Evolutionary conservation across 2,113 vertebrate genomes (phyloP).

Genomic region (Bufo bufo): DNA sequence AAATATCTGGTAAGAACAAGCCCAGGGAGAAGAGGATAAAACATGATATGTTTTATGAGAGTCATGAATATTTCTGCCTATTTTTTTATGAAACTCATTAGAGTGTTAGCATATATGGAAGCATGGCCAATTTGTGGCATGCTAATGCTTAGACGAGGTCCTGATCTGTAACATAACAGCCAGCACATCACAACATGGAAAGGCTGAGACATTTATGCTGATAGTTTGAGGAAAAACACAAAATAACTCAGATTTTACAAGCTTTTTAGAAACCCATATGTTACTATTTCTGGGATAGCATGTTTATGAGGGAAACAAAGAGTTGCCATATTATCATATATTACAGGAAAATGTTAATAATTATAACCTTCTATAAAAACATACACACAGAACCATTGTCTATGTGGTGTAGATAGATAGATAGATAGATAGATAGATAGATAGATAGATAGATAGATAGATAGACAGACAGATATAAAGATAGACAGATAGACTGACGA

Average conservation of each 20-base stretch:
- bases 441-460: not conserved
- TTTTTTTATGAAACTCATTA: conserved; percentile 46
- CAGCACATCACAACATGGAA: conserved; percentile 20
- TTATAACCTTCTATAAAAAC: not conserved
- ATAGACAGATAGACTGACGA: not conserved
- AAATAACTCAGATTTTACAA: conserved; percentile 23
- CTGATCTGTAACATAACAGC: conserved; percentile 32
- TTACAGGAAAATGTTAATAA: conserved; percentile 24
- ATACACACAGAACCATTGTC: not conserved
- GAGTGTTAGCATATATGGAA: conserved; percentile 34
- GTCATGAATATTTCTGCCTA: conserved; percentile 50
- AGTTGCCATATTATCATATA: not conserved
- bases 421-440: not conserved
- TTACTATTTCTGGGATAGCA: not conserved
- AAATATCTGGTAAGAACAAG: conserved; percentile 16
- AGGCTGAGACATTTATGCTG: conserved; percentile 20
- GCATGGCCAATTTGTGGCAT: conserved; percentile 42
- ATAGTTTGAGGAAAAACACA: conserved; percentile 10
- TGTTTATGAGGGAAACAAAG: not conserved
- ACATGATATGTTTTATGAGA: conserved; percentile 41
- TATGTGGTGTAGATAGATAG: not conserved
- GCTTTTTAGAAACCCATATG: conserved; percentile 22
- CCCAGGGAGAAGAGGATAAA: conserved; percentile 14
- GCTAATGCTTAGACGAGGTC: conserved; percentile 2
- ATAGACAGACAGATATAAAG: not conserved